Evolutionary conservation across 2,113 vertebrate species (phyloP), one percentile per base, ranked within the genome.

Genomic region (Odocoileus hemionus): DNA sequence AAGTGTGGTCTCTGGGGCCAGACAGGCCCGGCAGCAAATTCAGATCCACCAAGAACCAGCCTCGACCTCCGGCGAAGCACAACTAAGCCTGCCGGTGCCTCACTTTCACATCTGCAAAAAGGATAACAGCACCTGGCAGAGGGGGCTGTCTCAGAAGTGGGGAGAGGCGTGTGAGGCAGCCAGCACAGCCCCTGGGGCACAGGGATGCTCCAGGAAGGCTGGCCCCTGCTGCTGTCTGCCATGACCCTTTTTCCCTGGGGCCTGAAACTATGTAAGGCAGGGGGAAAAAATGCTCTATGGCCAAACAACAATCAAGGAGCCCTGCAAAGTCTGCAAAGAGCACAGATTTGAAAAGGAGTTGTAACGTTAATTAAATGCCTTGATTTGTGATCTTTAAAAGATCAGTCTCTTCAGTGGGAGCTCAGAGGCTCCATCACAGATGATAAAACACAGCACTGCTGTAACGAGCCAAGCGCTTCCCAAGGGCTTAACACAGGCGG

Each of bases 381-480:
- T 26, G 50, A 61, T 17, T 45, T 30, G 2, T 5, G 60, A n/a
- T 19, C 45, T 47, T 45, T 19, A 43, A 83, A 16, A 17, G 1
- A 10, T 9, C 36, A 19, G 28, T 13, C 45, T 23, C 84, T 60
- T 9, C 33, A 39, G 43, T 15, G 2, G 28, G n/a, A 8, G 39
- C 78, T n/a, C 76, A 15, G 80, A 67, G 36, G 45, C 39, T 82
- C 60, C 7, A 2, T 25, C 1, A 16, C 2, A 4, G 83, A 43
- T 15, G 21, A 2, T 15, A 2, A 14, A 50, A 80, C 0, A 6
- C 5, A 2, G 85, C 3, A 7, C 30, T 2, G n/a, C 23, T 7
- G 10, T 17, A 1, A 87, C 0, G 21, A 28, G 61, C 52, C 36
- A 58, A 17, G 21, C 7, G 1, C 55, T 21, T 57, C 0, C 23